Conservation (phyloP, 2,888 invertebrate species). For the Caenorhabditis japonica region DNA sequence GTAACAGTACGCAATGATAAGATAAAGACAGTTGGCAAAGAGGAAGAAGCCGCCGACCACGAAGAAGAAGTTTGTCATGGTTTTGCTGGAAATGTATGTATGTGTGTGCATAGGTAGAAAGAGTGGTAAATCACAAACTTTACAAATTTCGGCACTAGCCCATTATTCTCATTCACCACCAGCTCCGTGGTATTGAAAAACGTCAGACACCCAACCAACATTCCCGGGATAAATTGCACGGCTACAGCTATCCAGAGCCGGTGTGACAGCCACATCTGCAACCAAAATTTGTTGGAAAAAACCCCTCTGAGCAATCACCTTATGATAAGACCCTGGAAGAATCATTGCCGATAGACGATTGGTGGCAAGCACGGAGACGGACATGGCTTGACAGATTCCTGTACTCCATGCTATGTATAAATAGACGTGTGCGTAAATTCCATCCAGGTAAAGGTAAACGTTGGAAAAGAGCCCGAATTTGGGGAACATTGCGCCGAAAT, state of each 20-base stretch:
- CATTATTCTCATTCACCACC: conserved; percentile 11
- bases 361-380: conserved; percentile 39
- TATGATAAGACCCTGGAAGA: conserved; percentile 26
- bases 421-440: conserved; percentile 32
- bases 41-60: conserved; percentile 23
- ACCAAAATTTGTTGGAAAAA: too few relatives aligned
- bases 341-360: conserved; percentile 45
- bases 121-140: conserved; percentile 11
- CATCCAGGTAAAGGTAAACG: conserved; percentile 23
- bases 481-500: conserved; percentile 44
- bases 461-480: conserved; percentile 23
- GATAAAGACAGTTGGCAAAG: conserved; percentile 16
- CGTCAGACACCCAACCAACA: conserved; percentile 16
- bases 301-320: too few relatives aligned
- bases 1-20: conserved; percentile 32
- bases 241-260: conserved; percentile 24
- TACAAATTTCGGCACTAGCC: conserved; percentile 28
- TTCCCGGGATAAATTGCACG: conserved; percentile 39
- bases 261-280: conserved; percentile 26
- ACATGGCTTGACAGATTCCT: conserved; percentile 48
- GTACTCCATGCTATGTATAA: conserved; percentile 50
- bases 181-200: conserved; percentile 34
- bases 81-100: background rate
- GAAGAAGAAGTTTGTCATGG: conserved; percentile 24
- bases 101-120: conserved; percentile 5